Percentiles rank a stretch among this genome's conserved stretches.
Evolutionary conservation across 2,113 vertebrate genomes (phyloP).

Genomic region (Pseudorhombus dupliciocellatus): DNA sequence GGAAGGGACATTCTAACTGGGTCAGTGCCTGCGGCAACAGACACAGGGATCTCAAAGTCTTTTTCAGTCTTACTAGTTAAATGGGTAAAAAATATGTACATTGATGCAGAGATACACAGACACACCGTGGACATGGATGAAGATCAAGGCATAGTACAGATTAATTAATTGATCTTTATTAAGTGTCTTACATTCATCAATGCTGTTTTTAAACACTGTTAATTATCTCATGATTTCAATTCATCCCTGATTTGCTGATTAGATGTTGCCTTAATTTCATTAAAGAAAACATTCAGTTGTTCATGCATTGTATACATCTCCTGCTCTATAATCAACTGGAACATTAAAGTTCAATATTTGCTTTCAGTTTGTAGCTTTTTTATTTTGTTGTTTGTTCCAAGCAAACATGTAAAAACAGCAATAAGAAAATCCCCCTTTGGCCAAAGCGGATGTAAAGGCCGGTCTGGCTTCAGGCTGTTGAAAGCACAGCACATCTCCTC

Average conservation of each 20-base stretch:
- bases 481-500: slow-evolving; percentile 26
- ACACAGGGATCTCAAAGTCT: slow-evolving; percentile 13
- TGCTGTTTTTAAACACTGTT: too few species aligned
- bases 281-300: too few species aligned
- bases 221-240: too few species aligned
- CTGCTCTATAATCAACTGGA: too few species aligned
- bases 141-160: not conserved
- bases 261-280: too few species aligned
- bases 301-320: too few species aligned
- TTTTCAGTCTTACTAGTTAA: slow-evolving; percentile 1
- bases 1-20: slow-evolving; percentile 48
- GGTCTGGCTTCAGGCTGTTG: slow-evolving; percentile 3
- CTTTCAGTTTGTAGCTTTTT: not conserved
- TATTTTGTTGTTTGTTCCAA: not conserved
- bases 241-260: too few species aligned
- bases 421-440: slow-evolving; percentile 11
- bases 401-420: not conserved
- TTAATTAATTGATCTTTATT: too few species aligned
- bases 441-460: not conserved
- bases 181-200: too few species aligned
- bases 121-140: too few species aligned
- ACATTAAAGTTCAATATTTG: too few species aligned
- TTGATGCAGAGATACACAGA: not conserved
- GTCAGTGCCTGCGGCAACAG: slow-evolving; percentile 53
- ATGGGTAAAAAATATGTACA: not conserved